These are phyloP conservation scores for Drosophila nasuta DNA, from an alignment of 1,140 invertebrate genomes.

Conservation along the genomic window DNA sequence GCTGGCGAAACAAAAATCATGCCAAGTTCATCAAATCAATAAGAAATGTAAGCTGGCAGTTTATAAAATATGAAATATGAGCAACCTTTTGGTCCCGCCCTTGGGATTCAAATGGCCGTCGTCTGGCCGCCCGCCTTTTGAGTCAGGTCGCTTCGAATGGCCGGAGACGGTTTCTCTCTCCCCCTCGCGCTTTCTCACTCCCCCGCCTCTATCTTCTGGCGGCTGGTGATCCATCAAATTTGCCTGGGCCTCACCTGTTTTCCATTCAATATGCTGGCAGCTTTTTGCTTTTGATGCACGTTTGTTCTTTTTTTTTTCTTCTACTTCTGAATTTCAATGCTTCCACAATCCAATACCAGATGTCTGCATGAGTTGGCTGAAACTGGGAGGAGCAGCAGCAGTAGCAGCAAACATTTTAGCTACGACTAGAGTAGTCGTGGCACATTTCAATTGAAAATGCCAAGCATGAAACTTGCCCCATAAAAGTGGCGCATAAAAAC, in stretches of 20 bases:
- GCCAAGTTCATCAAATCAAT: constrained; percentile 73
- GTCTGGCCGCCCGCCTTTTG: constrained; percentile 8
- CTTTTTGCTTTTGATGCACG: constrained; percentile 41
- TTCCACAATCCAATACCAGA: constrained; percentile 25
- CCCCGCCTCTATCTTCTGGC: constrained; percentile 1
- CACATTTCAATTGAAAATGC: constrained; percentile 47
- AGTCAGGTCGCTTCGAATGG: not conserved
- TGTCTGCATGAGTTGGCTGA: constrained; percentile 39
- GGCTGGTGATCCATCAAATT: constrained; percentile 75
- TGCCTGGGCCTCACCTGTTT: constrained; percentile 56
- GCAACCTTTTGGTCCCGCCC: constrained; percentile 16
- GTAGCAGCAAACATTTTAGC: not conserved
- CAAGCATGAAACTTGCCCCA: constrained; percentile 54
- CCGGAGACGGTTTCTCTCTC: not conserved
- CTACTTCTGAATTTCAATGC: constrained; percentile 37
- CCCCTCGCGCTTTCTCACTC: too few species aligned
- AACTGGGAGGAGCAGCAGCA: constrained; percentile 4
- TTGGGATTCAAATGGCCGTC: not conserved
- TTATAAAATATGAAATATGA: constrained; percentile 76
- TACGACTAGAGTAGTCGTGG: not conserved
- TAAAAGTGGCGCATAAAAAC: constrained; percentile 71
- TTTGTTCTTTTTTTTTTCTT: constrained; percentile 22
- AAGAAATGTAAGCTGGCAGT: constrained; percentile 73
- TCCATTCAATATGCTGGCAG: constrained; percentile 65
- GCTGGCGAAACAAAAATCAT: constrained; percentile 82